A percentile compares a stretch with the other conserved stretches of the same genome.
These are phyloP conservation scores for Drosophila ercepeae DNA, from an alignment of 1,140 invertebrate genomes.

Conservation along the genomic window DNA sequence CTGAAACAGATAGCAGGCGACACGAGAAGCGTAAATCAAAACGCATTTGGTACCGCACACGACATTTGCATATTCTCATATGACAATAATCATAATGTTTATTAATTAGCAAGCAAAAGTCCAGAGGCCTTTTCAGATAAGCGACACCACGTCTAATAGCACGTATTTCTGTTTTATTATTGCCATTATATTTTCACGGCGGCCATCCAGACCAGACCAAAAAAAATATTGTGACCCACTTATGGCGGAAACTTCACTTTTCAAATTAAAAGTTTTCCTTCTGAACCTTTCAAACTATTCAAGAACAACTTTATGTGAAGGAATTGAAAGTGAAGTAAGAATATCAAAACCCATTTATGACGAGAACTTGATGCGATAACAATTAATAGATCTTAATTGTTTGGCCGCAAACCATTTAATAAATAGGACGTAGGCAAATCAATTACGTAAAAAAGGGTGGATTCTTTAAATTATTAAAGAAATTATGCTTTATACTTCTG, in stretches of 20 bases:
- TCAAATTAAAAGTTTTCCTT: conserved; percentile 36
- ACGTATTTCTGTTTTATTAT: not conserved
- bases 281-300: conserved; percentile 4
- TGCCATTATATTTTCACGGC: not conserved
- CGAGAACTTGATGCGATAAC: not conserved
- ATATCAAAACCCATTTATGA: conserved; percentile 1
- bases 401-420: conserved; percentile 9
- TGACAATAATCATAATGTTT: conserved; percentile 53
- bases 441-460: conserved; percentile 8
- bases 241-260: conserved; percentile 38
- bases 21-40: conserved; percentile 42
- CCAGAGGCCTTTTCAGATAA: conserved; percentile 29
- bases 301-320: not conserved
- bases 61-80: conserved; percentile 16
- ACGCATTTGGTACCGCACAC: conserved; percentile 21
- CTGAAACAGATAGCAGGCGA: conserved; percentile 44
- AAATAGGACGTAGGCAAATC: conserved; percentile 15
- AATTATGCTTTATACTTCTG: not conserved
- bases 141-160: not conserved
- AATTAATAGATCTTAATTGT: conserved; percentile 34
- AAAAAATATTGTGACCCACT: conserved; percentile 29
- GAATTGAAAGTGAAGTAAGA: conserved; percentile 10
- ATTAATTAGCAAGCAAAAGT: conserved; percentile 41
- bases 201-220: not conserved
- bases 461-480: not conserved